phyloP scores from a whole-genome alignment of 2,113 vertebrate species.

The Agapornis roseicollis region DNA sequence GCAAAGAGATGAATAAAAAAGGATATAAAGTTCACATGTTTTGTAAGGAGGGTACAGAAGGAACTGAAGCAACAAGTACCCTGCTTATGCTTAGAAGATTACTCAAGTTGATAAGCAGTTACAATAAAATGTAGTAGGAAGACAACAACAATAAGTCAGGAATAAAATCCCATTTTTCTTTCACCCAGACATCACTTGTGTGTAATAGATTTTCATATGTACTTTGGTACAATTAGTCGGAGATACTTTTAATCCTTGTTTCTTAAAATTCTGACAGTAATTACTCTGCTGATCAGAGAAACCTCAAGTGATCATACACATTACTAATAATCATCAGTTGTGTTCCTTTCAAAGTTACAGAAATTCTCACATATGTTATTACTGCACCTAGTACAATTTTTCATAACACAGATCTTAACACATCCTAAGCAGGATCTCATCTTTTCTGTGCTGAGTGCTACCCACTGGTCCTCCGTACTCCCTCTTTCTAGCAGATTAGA shows the following conservation, averaged over 20 bases:
- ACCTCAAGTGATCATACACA: background rate
- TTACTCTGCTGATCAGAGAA: background rate
- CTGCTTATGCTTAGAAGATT: background rate
- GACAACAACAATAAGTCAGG: background rate
- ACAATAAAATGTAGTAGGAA: background rate
- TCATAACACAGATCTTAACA: background rate
- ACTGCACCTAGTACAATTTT: background rate
- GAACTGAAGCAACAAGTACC: background rate
- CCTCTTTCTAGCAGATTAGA: background rate
- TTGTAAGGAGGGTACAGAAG: background rate
- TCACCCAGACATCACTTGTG: background rate
- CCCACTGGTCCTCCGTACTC: background rate
- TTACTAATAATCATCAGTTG: background rate
- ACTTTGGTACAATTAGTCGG: background rate
- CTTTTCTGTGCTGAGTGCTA: background rate
- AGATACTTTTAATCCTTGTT: background rate
- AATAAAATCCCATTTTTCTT: background rate
- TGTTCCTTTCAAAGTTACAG: background rate
- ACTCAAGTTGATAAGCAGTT: background rate
- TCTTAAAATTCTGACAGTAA: background rate
- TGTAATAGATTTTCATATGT: background rate
- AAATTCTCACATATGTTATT: background rate
- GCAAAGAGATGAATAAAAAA: background rate
- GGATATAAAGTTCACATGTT: background rate
- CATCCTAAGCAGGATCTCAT: background rate